Base-by-base conservation (phyloP, 2,888 invertebrate genomes). In the Tipula confusa region DNA sequence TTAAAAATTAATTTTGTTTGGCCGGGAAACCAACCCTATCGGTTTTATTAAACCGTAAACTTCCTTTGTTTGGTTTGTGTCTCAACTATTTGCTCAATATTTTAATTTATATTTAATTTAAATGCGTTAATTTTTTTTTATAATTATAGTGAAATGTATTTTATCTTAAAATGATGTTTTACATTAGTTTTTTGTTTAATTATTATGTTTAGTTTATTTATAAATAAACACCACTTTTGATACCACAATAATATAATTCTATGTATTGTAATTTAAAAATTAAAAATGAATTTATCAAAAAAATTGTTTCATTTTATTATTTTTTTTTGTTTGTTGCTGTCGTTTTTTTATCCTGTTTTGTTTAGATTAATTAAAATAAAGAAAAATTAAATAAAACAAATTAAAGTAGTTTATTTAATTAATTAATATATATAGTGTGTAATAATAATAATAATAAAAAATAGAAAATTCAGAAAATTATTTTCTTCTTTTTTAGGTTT, bases 211-310 rank as follows among this genome's bases (percentile, higher is more conserved):
- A 64, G 24, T 64, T 64, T 64, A 64, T 64, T 64, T 24, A 24
- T 64, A 9, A 64, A 64, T 64, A 64, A 64, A 64, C 64, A 24
- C 64, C 64, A 64, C 9, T 64, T n/a, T 24, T 24, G 9, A 64
- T 18, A 64, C 64, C 64, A 64, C 64, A 64, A 64, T 64, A n/a
- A 24, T 64, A 64, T 15, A 15, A 43, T 43, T 43, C 5, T 43
- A 36, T 43, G 7, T 43, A 15, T 43, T 64, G 64, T 11, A 24
- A 64, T 64, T 24, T 24, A 43, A 64, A 64, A 43, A n/a, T n/a
- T n/a, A n/a, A 64, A 64, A 64, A 64, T 64, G 24, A n/a, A n/a
- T n/a, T 64, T 64, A 64, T 64, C 64, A 64, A 64, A 64, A 64
- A 64, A 64, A 64, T 64, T 64, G 2, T 64, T 64, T 64, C n/a